A percentile compares a stretch with the other conserved stretches of the same genome.
These are phyloP conservation scores for Papilio glaucus DNA, from an alignment of 1,140 invertebrate genomes.

Conservation along the genomic window DNA sequence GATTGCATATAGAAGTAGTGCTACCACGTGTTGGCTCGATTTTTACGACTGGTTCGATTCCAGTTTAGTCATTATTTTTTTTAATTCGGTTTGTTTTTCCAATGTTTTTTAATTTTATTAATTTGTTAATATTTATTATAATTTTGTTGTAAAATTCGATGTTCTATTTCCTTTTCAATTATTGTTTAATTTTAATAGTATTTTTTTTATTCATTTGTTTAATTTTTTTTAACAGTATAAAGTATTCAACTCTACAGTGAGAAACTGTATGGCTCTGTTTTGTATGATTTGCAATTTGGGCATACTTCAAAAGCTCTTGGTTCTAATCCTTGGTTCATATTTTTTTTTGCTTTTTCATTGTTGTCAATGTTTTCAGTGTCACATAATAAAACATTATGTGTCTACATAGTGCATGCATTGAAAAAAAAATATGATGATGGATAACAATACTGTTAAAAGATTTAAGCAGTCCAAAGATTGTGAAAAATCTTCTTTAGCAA, in stretches of 20 bases:
- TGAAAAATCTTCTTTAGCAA: conserved; percentile 33
- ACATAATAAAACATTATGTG: conserved; percentile 19
- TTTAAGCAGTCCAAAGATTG: conserved; percentile 14
- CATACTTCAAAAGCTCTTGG: conserved; percentile 4
- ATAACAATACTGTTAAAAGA: conserved; percentile 21
- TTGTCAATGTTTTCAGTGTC: conserved; percentile 30
- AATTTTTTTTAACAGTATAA: conserved; percentile 23
- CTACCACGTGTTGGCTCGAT: conserved; percentile 22
- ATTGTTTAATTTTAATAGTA: neutral
- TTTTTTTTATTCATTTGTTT: conserved; percentile 2
- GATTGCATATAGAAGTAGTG: neutral
- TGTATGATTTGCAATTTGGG: neutral
- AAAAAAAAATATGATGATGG: conserved; percentile 26
- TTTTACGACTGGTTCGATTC: conserved; percentile 29
- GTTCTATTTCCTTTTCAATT: neutral
- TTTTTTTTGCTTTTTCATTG: conserved; percentile 34
- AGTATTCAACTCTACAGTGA: neutral
- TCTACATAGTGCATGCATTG: conserved; percentile 18
- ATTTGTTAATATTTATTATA: neutral
- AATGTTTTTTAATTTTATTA: conserved; percentile 1
- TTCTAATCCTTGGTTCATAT: conserved; percentile 21
- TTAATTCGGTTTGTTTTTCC: neutral
- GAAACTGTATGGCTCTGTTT: conserved; percentile 4
- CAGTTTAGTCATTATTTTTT: neutral
- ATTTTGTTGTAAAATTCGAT: neutral